Evolutionary conservation across 2,113 vertebrate genomes (phyloP), one percentile per base, ranked within the genome.

Genomic region (Neoarius graeffei): DNA sequence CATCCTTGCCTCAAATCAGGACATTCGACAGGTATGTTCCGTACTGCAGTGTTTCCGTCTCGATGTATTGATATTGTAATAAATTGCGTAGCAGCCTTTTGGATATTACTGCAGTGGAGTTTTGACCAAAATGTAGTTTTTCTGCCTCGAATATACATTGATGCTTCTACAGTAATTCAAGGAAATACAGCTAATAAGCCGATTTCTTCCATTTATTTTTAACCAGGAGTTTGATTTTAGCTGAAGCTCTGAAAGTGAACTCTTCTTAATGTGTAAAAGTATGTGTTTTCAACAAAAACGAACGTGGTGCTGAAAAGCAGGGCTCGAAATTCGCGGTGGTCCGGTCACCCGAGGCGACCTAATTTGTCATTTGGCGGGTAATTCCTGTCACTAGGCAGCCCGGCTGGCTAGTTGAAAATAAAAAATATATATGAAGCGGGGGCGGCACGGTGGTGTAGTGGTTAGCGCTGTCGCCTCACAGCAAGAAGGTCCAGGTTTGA

Each of bases 1-100:
- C 23, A 99, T 99, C 90, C 93, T 99, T 79, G 98, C 97, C 25
- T 97, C 98, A 87, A 99, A 99, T 94, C 98, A 99, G 90, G 98
- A 99, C 91, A 96, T 99, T 91, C 96, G 98, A 92, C 98, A 99
- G 97, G 98, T 99, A 92, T 60, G 62, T 74, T 42, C 42, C 54
- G 0, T 17, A 64, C 57, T 17, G 84, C 57, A 52, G 0, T 64
- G 20, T 76, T 23, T 50, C 9, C 0, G 20, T 35, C 67, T n/a
- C 17, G 27, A 35, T 6, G 66, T 30, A 30, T 69, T 6, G n/a
- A 30, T 54, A 42, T 42, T 42, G 42, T 42, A 42, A 42, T 42
- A 42, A 42, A 42, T 42, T 42, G 42, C 42, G 42, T 42, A 4
- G 42, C 42, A 42, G 42, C 42, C 42, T 42, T 42, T 42, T 42